Percentiles rank a stretch among this genome's conserved stretches.
phyloP scores from a whole-genome alignment of 2,888 invertebrate genomes.

The Phyto melanocephala region DNA sequence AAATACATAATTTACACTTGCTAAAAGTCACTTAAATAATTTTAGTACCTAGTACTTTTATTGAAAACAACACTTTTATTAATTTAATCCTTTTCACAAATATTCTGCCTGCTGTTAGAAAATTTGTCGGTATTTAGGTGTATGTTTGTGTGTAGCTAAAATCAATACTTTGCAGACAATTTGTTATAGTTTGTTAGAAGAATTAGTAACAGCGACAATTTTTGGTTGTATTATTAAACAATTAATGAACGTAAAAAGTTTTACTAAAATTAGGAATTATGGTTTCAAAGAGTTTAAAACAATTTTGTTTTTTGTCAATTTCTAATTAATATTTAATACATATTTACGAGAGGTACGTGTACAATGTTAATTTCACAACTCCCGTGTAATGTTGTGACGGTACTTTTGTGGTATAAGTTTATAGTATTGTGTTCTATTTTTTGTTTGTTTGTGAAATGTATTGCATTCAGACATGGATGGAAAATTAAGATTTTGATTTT shows the following conservation, averaged over 20 bases:
- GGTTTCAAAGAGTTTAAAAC: background rate
- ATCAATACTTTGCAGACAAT: background rate
- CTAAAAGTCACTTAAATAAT: no score
- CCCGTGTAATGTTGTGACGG: no score
- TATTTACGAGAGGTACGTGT: no score
- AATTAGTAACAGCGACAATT: background rate
- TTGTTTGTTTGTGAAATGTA: no score
- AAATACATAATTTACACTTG: no score
- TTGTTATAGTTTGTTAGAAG: background rate
- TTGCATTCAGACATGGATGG: no score
- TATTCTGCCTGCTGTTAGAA: background rate
- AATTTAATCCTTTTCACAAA: background rate
- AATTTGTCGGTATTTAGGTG: background rate
- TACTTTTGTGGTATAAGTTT: no score
- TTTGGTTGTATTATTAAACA: background rate
- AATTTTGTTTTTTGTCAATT: slow-evolving; percentile 37
- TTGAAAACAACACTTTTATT: background rate
- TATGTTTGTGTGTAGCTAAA: background rate
- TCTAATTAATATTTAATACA: slow-evolving; percentile 39
- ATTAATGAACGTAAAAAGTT: background rate
- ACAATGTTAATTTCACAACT: no score
- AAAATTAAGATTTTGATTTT: no score
- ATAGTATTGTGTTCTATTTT: no score
- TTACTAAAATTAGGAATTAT: background rate
- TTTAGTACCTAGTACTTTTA: background rate